Conservation (phyloP, 2,797 vertebrate genomes). For the Crocodylus rhombifer region DNA sequence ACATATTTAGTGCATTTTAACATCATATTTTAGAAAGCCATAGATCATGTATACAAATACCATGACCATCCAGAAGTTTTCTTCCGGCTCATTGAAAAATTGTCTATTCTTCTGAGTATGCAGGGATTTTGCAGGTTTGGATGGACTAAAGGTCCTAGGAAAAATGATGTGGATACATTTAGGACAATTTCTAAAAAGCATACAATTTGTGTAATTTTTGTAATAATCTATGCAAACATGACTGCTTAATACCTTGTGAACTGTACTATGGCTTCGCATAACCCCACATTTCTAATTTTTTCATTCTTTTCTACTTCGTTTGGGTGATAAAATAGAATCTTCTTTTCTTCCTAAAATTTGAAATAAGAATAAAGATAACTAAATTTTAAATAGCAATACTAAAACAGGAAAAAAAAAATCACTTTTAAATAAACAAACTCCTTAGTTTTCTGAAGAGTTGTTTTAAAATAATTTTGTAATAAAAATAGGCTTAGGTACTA, state of each 20-base stretch:
- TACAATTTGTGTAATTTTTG: background rate
- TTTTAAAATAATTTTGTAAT: constrained; percentile 2
- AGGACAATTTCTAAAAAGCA: background rate
- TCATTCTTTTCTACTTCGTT: constrained; percentile 98
- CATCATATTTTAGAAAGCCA: constrained; percentile 32
- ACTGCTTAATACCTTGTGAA: constrained; percentile 91
- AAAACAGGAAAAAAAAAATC: background rate
- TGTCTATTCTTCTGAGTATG: constrained; percentile 99
- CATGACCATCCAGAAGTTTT: constrained; percentile 99
- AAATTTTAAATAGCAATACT: constrained; percentile 5
- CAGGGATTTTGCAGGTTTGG: constrained; percentile 96
- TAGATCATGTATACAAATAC: constrained; percentile 80
- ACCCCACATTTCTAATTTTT: constrained; percentile 97
- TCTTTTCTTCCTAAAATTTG: constrained; percentile 93
- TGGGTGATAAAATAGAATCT: constrained; percentile 98
- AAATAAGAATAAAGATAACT: constrained; percentile 40
- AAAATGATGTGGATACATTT: background rate
- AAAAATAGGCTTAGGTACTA: background rate
- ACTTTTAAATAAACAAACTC: background rate
- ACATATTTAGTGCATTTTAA: constrained; percentile 28
- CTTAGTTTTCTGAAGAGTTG: background rate
- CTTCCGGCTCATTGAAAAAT: constrained; percentile 97
- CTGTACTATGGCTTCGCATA: constrained; percentile 99
- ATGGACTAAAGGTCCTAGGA: constrained; percentile 95
- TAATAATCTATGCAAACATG: background rate